Evolutionary conservation across 2,797 vertebrate genomes (phyloP).

Genomic region (Brotula barbata): DNA sequence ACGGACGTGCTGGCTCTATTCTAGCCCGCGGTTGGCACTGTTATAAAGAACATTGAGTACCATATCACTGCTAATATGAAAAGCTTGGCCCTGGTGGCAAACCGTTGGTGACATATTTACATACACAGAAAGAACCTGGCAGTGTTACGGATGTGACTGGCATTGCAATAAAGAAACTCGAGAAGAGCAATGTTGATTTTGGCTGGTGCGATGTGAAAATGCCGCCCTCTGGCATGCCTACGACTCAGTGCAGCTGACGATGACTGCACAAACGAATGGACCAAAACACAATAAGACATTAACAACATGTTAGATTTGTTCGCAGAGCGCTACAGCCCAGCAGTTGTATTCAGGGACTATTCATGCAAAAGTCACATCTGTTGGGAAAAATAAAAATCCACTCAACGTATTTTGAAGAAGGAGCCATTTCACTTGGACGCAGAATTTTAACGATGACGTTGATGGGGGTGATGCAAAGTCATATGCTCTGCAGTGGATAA

Average conservation of each 20-base stretch:
- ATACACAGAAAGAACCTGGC: slow-evolving; percentile 40
- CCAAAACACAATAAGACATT: not conserved
- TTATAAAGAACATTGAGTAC: slow-evolving; percentile 41
- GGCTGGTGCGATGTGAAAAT: slow-evolving; percentile 5
- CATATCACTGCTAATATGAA: slow-evolving; percentile 45
- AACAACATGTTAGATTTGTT: not conserved
- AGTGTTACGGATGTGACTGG: slow-evolving; percentile 6
- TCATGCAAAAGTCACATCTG: too few species aligned
- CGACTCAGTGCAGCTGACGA: not conserved
- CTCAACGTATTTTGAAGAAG: too few species aligned
- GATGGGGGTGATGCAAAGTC: too few species aligned
- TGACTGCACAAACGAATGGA: not conserved
- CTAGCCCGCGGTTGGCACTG: slow-evolving; percentile 35
- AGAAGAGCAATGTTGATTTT: slow-evolving; percentile 22
- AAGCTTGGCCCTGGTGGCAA: slow-evolving; percentile 36
- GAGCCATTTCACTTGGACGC: too few species aligned
- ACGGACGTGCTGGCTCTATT: slow-evolving; percentile 6
- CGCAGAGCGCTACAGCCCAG: too few species aligned
- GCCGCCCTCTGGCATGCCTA: slow-evolving; percentile 8
- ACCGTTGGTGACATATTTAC: slow-evolving; percentile 49
- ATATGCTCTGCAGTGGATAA: too few species aligned
- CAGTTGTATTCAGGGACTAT: too few species aligned
- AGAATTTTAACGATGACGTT: too few species aligned
- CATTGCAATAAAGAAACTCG: slow-evolving; percentile 36
- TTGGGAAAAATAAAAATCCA: too few species aligned